phyloP scores from a whole-genome alignment of 2,113 vertebrate genomes.

The Entosphenus tridentatus region DNA sequence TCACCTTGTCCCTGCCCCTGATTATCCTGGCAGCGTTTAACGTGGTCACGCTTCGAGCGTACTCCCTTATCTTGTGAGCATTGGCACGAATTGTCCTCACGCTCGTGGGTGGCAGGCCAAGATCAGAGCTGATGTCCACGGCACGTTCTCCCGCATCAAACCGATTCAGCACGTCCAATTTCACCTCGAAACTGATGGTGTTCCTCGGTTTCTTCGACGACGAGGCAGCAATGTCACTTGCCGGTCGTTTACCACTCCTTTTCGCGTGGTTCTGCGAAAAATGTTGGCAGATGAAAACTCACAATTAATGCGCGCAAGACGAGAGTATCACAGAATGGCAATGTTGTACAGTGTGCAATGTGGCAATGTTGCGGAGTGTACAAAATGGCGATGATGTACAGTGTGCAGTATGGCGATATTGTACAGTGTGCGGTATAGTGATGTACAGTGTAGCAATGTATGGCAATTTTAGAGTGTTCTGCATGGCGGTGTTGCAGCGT shows the following conservation, averaged over 20 bases:
- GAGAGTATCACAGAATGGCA: neutral
- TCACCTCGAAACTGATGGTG: slow-evolving; percentile 7
- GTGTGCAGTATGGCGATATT: too few relatives aligned
- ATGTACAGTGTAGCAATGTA: too few relatives aligned
- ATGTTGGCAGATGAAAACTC: slow-evolving; percentile 1
- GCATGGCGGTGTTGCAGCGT: too few relatives aligned
- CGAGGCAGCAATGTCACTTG: slow-evolving; percentile 6
- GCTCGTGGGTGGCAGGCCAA: neutral
- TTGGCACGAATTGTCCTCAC: neutral
- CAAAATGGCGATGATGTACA: too few relatives aligned
- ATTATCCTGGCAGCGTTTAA: slow-evolving; percentile 3
- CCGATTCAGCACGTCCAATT: slow-evolving; percentile 6
- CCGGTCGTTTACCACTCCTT: slow-evolving; percentile 1
- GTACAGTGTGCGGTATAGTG: too few relatives aligned
- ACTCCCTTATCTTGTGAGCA: neutral
- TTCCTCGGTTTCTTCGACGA: neutral
- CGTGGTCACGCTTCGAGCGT: neutral
- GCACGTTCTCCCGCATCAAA: slow-evolving; percentile 1
- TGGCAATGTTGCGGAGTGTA: too few relatives aligned
- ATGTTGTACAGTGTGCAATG: too few relatives aligned
- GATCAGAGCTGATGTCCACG: neutral
- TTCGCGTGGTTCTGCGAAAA: neutral
- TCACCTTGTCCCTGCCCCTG: neutral
- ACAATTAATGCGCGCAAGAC: neutral
- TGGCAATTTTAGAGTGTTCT: too few relatives aligned